phyloP scores from a whole-genome alignment of 2,888 invertebrate genomes.

The Iselma pallidipennis region DNA sequence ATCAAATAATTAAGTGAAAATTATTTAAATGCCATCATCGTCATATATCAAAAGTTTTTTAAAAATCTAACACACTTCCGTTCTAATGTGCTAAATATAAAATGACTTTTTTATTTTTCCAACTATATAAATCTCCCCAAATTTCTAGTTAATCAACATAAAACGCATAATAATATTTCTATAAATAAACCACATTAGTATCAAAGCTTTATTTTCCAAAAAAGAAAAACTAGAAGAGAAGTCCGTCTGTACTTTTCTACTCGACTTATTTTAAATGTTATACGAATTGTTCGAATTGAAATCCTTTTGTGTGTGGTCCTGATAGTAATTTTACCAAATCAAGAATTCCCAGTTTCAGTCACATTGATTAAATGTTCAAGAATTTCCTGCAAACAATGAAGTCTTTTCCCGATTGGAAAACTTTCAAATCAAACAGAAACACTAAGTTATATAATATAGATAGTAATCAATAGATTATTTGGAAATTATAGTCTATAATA shows the following conservation, averaged over 20 bases:
- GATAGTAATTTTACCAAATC: not conserved
- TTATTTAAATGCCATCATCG: not conserved
- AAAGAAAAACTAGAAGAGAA: no score
- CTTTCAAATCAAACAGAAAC: not conserved
- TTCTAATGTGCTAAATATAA: not conserved
- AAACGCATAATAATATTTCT: no score
- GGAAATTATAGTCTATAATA: no score
- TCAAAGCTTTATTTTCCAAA: no score
- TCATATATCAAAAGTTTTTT: not conserved
- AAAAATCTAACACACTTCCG: not conserved
- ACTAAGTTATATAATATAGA: no score
- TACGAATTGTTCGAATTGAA: not conserved
- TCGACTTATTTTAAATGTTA: not conserved
- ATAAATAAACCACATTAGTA: no score
- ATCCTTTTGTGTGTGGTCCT: not conserved
- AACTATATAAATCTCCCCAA: not conserved
- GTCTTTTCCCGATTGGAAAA: not conserved
- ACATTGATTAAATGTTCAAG: not conserved
- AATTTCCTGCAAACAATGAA: not conserved
- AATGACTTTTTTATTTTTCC: not conserved
- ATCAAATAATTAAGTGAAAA: not conserved
- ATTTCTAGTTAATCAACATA: not conserved
- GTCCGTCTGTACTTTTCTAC: not conserved
- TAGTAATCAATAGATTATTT: not conserved
- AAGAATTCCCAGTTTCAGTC: not conserved